These are phyloP conservation scores for Julus scanicus DNA, from an alignment of 2,888 invertebrate genomes.

Conservation along the genomic window DNA sequence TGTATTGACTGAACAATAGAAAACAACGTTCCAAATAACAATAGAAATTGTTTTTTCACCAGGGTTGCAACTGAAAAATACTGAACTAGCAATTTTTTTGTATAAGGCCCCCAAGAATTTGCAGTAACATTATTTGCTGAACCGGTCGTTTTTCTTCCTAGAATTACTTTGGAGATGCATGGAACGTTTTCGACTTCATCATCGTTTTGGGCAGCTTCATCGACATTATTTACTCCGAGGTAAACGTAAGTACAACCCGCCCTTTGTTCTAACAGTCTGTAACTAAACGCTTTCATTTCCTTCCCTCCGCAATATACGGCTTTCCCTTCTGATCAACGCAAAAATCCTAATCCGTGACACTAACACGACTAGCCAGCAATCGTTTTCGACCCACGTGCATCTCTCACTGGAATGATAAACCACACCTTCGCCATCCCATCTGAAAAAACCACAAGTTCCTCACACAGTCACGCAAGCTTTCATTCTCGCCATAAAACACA, in stretches of 20 bases:
- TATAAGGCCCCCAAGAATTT: too few species aligned
- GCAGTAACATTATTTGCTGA: too few species aligned
- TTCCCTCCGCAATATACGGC: neutral
- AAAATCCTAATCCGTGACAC: neutral
- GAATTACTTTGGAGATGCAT: constrained; percentile 98
- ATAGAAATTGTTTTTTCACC: too few species aligned
- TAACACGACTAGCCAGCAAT: constrained; percentile 8
- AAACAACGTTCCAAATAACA: too few species aligned
- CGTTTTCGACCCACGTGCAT: neutral
- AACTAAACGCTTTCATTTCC: constrained; percentile 48
- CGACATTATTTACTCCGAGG: constrained; percentile 96
- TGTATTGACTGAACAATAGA: too few species aligned
- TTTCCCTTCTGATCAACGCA: neutral
- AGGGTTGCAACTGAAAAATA: too few species aligned
- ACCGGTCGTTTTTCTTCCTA: constrained; percentile 66
- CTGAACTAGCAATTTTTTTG: too few species aligned
- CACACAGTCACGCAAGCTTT: neutral
- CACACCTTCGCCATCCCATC: neutral
- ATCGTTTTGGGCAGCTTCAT: constrained; percentile 97
- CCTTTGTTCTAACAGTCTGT: constrained; percentile 53
- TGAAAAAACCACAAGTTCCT: neutral
- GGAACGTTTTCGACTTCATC: constrained; percentile 98
- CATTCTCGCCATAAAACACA: neutral
- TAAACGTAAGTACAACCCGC: constrained; percentile 79
- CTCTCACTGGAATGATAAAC: neutral